Evolutionary conservation across 2,888 invertebrate species (phyloP).

Genomic region (Drosophila gaucha): DNA sequence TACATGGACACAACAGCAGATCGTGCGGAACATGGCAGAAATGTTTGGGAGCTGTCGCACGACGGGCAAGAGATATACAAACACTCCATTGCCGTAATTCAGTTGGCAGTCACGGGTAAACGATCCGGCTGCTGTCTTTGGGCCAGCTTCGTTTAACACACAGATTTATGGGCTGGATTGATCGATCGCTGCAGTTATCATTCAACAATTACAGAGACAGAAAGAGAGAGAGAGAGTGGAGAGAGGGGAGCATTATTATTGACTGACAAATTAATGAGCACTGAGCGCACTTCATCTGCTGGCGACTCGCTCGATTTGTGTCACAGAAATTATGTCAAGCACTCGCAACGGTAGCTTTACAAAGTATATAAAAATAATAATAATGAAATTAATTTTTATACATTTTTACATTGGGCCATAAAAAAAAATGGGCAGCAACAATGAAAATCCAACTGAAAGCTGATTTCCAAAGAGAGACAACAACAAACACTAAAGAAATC

Average conservation of each 20-base stretch:
- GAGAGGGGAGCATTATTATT: slow-evolving; percentile 53
- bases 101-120: slow-evolving; percentile 36
- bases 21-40: slow-evolving; percentile 61
- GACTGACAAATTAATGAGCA: slow-evolving; percentile 75
- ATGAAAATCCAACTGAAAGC: slow-evolving; percentile 75
- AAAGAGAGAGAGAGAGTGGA: slow-evolving; percentile 22
- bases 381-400: slow-evolving; percentile 62
- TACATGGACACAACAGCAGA: slow-evolving; percentile 45
- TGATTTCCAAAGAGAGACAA: slow-evolving; percentile 74
- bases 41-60: slow-evolving; percentile 11
- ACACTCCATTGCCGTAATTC: slow-evolving; percentile 61
- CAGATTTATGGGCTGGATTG: slow-evolving; percentile 69
- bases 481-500: slow-evolving; percentile 43
- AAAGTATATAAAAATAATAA: slow-evolving; percentile 49
- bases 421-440: slow-evolving; percentile 41
- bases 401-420: slow-evolving; percentile 41
- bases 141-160: slow-evolving; percentile 43
- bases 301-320: slow-evolving; percentile 45
- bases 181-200: slow-evolving; percentile 75
- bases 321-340: slow-evolving; percentile 73
- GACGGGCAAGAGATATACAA: slow-evolving; percentile 61
- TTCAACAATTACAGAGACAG: slow-evolving; percentile 74
- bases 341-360: slow-evolving; percentile 69
- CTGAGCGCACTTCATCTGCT: slow-evolving; percentile 37
- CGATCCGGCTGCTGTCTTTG: slow-evolving; percentile 24